Percentiles rank a stretch among this genome's conserved stretches.
These are phyloP conservation scores for Megathymus violae DNA, from an alignment of 1,140 invertebrate species.

Conservation along the genomic window DNA sequence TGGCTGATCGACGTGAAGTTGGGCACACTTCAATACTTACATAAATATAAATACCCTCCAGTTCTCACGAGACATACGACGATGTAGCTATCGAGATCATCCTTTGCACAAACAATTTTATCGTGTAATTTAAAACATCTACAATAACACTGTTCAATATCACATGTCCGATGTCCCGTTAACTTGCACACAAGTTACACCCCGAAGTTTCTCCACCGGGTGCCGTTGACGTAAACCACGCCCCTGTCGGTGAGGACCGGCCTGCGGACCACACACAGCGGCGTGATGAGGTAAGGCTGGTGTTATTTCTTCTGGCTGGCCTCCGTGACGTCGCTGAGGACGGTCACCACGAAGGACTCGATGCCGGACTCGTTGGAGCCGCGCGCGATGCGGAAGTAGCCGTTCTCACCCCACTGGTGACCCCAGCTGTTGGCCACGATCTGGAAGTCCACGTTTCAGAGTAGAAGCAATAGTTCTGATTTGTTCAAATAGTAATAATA, in stretches of 20 bases:
- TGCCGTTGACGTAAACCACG: slow-evolving; percentile 58
- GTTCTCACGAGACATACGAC: too few species aligned
- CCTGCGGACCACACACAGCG: slow-evolving; percentile 59
- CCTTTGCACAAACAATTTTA: too few species aligned
- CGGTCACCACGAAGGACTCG: slow-evolving; percentile 92
- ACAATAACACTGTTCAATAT: not conserved
- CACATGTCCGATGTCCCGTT: slow-evolving; percentile 8
- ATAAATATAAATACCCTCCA: too few species aligned
- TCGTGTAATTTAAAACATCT: too few species aligned
- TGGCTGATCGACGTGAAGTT: too few species aligned
- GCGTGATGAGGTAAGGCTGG: slow-evolving; percentile 52
- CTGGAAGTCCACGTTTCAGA: slow-evolving; percentile 85
- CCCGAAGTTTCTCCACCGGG: slow-evolving; percentile 49
- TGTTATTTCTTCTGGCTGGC: slow-evolving; percentile 70
- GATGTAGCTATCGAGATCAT: too few species aligned
- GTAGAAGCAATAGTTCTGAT: too few species aligned
- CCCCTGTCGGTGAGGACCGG: slow-evolving; percentile 54
- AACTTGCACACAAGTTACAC: slow-evolving; percentile 22
- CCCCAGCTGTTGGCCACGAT: slow-evolving; percentile 97
- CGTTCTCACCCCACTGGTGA: slow-evolving; percentile 93
- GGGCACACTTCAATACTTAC: too few species aligned
- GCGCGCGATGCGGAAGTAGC: slow-evolving; percentile 91
- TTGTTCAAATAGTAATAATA: too few species aligned
- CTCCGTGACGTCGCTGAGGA: slow-evolving; percentile 87
- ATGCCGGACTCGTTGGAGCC: slow-evolving; percentile 94